These are phyloP conservation scores for Notarius lentiginosus DNA, from an alignment of 2,113 vertebrate genomes.

Conservation along the genomic window DNA sequence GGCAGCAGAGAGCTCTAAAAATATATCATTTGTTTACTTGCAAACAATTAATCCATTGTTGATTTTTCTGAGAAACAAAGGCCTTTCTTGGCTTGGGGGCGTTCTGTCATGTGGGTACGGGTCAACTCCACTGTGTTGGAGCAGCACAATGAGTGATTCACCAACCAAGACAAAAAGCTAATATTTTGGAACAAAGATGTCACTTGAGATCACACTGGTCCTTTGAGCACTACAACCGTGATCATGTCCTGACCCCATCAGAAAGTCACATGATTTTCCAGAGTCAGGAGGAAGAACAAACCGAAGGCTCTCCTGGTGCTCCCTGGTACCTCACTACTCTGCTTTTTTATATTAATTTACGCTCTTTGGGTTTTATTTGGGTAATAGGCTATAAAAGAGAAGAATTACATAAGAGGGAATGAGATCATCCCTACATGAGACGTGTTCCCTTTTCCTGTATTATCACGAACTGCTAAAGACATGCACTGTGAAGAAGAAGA, in stretches of 20 bases:
- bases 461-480: not conserved
- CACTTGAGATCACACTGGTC: slow-evolving; percentile 17
- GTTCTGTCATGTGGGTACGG: slow-evolving; percentile 11
- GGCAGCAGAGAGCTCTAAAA: not conserved
- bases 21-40: not conserved
- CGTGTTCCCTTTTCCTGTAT: not conserved
- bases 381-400: not conserved
- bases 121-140: slow-evolving; percentile 34
- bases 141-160: slow-evolving; percentile 43
- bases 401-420: not conserved
- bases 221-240: slow-evolving; percentile 3
- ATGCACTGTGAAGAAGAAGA: not conserved
- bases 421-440: not conserved
- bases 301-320: slow-evolving; percentile 2
- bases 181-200: slow-evolving; percentile 48
- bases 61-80: slow-evolving; percentile 19
- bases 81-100: slow-evolving; percentile 1
- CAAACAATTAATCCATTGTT: not conserved
- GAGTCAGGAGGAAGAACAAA: slow-evolving; percentile 19
- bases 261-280: slow-evolving; percentile 14
- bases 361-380: not conserved
- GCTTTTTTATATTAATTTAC: not conserved
- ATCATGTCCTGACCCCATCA: not conserved
- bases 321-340: not conserved
- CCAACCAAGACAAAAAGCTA: slow-evolving; percentile 39